These are phyloP conservation scores for Drosophila mayaguana DNA, from an alignment of 2,888 invertebrate genomes.

Conservation along the genomic window DNA sequence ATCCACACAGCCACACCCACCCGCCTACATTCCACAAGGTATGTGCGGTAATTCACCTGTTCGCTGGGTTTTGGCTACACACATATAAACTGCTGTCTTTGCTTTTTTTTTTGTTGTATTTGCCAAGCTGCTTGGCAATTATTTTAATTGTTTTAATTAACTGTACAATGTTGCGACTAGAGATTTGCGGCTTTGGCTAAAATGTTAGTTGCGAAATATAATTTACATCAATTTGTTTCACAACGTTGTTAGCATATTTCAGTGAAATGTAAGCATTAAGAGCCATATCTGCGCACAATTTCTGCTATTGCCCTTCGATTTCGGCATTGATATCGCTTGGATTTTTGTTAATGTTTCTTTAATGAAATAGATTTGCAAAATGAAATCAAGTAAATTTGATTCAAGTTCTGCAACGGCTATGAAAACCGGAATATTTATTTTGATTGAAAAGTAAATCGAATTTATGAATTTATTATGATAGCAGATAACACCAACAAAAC, in stretches of 20 bases:
- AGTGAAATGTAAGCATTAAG: neutral
- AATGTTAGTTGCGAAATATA: neutral
- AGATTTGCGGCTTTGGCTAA: slow-evolving; percentile 51
- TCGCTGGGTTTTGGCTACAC: slow-evolving; percentile 5
- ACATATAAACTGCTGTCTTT: neutral
- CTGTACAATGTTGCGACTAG: slow-evolving; percentile 39
- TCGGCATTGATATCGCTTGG: slow-evolving; percentile 7
- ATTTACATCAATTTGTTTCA: neutral
- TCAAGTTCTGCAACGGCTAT: slow-evolving; percentile 28
- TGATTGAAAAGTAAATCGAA: slow-evolving; percentile 83
- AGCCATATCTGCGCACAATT: neutral
- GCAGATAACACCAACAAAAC: slow-evolving; percentile 48
- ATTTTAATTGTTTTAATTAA: slow-evolving; percentile 74
- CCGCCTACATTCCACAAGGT: neutral
- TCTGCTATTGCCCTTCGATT: slow-evolving; percentile 4
- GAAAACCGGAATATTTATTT: slow-evolving; percentile 70
- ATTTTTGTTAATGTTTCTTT: neutral
- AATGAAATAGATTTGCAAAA: slow-evolving; percentile 40
- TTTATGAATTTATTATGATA: slow-evolving; percentile 82
- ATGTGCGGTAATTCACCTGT: slow-evolving; percentile 50
- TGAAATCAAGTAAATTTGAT: slow-evolving; percentile 44
- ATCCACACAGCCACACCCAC: neutral
- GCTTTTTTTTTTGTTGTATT: neutral
- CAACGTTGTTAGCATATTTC: neutral
- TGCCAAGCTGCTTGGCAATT: slow-evolving; percentile 27